Conservation (phyloP, 2,888 invertebrate genomes). For the Eupithecia tripunctaria region DNA sequence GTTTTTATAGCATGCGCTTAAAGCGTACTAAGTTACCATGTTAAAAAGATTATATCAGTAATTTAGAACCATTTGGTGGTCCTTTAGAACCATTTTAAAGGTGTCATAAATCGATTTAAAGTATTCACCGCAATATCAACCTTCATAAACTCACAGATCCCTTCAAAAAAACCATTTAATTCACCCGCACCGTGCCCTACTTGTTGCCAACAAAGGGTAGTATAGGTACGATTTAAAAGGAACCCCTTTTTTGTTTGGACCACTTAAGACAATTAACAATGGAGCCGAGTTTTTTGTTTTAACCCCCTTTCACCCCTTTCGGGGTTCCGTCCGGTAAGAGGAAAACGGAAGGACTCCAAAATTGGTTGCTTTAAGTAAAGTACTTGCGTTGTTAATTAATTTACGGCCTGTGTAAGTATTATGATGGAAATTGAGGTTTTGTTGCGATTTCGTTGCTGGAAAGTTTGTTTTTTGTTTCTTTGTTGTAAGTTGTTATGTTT, state of each 20-base stretch:
- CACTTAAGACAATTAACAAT: constrained; percentile 72
- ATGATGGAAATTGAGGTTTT: constrained; percentile 12
- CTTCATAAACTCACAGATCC: constrained; percentile 12
- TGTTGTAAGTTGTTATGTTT: constrained; percentile 1
- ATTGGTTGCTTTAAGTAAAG: constrained; percentile 19
- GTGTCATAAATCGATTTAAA: constrained; percentile 6
- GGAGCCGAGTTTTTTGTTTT: constrained; percentile 55
- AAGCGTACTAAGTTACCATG: too few relatives aligned
- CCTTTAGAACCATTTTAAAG: not conserved
- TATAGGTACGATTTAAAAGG: constrained; percentile 50
- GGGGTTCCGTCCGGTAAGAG: constrained; percentile 27
- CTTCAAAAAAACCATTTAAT: constrained; percentile 45
- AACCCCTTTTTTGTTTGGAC: constrained; percentile 60
- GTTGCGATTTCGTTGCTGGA: not conserved
- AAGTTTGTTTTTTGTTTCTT: constrained; percentile 9
- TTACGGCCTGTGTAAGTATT: constrained; percentile 16
- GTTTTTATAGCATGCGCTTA: not conserved
- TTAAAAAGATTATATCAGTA: not conserved
- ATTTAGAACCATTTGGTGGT: too few relatives aligned
- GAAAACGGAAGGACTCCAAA: constrained; percentile 25
- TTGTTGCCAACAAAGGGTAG: constrained; percentile 58
- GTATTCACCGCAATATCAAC: not conserved
- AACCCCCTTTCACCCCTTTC: constrained; percentile 23
- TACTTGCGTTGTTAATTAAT: constrained; percentile 30
- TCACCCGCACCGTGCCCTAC: constrained; percentile 54